Percentiles rank a stretch among this genome's conserved stretches.
Conservation (phyloP, 2,888 invertebrate species). For the Norana najaformis region DNA sequence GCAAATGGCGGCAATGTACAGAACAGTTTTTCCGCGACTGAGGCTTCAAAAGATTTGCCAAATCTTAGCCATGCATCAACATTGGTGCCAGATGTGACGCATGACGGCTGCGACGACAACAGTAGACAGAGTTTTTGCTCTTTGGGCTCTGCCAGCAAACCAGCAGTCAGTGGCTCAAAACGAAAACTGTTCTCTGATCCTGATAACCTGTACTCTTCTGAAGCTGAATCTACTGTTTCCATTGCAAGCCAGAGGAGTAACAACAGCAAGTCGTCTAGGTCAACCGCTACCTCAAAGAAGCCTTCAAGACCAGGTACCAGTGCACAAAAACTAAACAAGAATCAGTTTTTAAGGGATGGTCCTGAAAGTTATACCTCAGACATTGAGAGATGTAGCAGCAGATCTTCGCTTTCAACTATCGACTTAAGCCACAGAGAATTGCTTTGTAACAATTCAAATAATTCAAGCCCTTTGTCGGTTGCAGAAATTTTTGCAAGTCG, state of each 20-base stretch:
- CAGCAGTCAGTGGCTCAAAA: not conserved
- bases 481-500: not conserved
- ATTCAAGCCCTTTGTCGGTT: not conserved
- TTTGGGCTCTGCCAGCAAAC: not conserved
- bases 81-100: not conserved
- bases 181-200: not conserved
- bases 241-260: not conserved
- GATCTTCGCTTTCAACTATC: not conserved
- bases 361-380: not conserved
- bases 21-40: not conserved
- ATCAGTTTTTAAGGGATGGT: not conserved
- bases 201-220: not conserved
- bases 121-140: not conserved
- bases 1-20: not conserved
- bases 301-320: not conserved
- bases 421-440: not conserved
- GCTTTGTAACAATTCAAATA: too few species aligned
- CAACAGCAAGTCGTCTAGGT: not conserved
- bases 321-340: not conserved
- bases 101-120: not conserved
- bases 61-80: not conserved
- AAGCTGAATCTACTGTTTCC: not conserved
- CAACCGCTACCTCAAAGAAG: not conserved
- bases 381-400: not conserved
- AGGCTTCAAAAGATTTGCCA: not conserved